Percentiles rank a stretch among this genome's conserved stretches.
phyloP scores from a whole-genome alignment of 2,888 invertebrate species.

The Epinotia nisella region DNA sequence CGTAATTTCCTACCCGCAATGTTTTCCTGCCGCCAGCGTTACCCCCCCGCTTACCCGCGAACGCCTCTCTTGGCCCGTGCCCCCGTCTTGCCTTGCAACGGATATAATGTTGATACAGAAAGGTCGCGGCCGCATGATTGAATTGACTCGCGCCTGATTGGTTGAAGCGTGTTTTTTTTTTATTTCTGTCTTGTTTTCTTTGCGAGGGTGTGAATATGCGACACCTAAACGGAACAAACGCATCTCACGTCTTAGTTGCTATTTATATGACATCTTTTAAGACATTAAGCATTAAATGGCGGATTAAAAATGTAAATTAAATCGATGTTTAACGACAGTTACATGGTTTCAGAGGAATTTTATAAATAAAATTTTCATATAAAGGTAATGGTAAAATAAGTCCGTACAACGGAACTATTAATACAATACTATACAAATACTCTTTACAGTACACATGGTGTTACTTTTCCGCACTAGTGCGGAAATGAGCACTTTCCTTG shows the following conservation, averaged over 20 bases:
- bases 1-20: constrained; percentile 68
- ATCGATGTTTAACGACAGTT: background rate
- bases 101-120: constrained; percentile 61
- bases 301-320: background rate
- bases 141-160: constrained; percentile 28
- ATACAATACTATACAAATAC: too few relatives aligned
- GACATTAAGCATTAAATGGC: too few relatives aligned
- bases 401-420: too few relatives aligned
- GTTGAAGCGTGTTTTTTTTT: constrained; percentile 11
- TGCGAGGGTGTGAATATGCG: background rate
- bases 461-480: too few relatives aligned
- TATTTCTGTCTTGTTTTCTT: constrained; percentile 2
- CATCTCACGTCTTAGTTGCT: background rate
- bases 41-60: constrained; percentile 26
- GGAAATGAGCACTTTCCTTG: too few relatives aligned
- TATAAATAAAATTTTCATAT: background rate
- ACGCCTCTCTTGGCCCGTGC: constrained; percentile 40
- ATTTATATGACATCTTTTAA: too few relatives aligned
- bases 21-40: constrained; percentile 63
- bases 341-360: background rate
- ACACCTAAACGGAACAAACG: background rate
- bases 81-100: constrained; percentile 47
- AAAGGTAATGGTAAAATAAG: too few relatives aligned
- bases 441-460: too few relatives aligned
- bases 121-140: constrained; percentile 50